Evolutionary conservation across 2,113 vertebrate species (phyloP), one percentile per base, ranked within the genome.

Genomic region (Cepphus grylle): DNA sequence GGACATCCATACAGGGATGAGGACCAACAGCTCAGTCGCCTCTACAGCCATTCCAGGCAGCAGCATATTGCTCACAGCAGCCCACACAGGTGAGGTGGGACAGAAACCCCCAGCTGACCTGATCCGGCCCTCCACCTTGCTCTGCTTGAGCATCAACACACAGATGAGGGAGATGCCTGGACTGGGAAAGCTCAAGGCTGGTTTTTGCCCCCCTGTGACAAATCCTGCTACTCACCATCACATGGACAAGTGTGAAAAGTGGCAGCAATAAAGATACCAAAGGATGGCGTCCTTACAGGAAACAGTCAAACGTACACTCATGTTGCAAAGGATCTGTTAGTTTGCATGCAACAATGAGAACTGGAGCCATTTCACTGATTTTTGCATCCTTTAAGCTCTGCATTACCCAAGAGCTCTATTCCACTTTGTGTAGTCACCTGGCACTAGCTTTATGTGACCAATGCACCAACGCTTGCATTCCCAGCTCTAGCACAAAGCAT

Each of bases 171-270:
- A 3, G 1, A 61, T n/a, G 15, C 21, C 56, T 4, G 5, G 38
- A 22, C 61, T 45, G 14, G 1, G 9, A 65, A 61, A 65, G n/a
- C 34, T 47, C 53, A 73, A 19, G 12, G 55, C 18, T 34, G 45
- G 18, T 40, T 14, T 84, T 88, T 45, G 4, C 6, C 50, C 29
- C 62, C 30, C 20, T n/a, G 7, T 66, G 42, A 52, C 15, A 81
- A 90, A 40, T 61, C 50, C 55, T 88, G 65, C 30, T 66, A 71
- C 34, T 43, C 15, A n/a, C 14, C 12, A 43, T 26, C 15, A 5
- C 0, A 0, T 2, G 5, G n/a, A 8, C 1, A 8, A 87, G 36
- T 3, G 11, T 59, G 56, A 79, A 85, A 94, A 93, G n/a, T 17
- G 10, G 22, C 32, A 78, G 29, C 77, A 66, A 43, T 49, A 18